Evolutionary conservation across 2,113 vertebrate species (phyloP), one percentile per base, ranked within the genome.

Genomic region (Brachyhypopomus occidentalis): DNA sequence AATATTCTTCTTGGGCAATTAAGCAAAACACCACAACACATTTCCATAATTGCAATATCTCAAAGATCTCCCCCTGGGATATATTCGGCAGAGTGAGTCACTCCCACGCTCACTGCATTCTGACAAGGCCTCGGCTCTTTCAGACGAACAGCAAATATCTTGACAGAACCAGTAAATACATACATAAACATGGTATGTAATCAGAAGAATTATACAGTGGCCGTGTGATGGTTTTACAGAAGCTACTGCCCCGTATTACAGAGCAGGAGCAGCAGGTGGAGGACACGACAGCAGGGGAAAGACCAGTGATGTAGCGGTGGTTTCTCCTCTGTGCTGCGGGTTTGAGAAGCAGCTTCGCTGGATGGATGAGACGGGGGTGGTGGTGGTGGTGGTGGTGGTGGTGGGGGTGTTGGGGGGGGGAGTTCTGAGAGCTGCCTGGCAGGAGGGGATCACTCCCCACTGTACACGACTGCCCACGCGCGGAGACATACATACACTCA

Each of bases 401-500:
- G n/a, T n/a, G n/a, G n/a, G n/a, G n/a, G n/a, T n/a, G n/a, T n/a
- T n/a, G n/a, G n/a, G n/a, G n/a, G n/a, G n/a, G 74, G 75, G 86
- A 81, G 78, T 87, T 88, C 77, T 69, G 78, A 77, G 72, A 80
- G 75, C 78, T 77, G 56, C 71, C 84, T 81, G 73, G 8, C 58
- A 86, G 64, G 77, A 83, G 82, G 83, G 87, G 80, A 66, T 86
- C 76, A 71, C 30, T 64, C 22, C 88, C 79, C 78, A 66, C 79
- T 74, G 56, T 69, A 79, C 60, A 82, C 70, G 58, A 60, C 58
- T 72, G 77, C 55, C 41, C 19, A 63, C 58, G 72, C 63, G 62
- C 63, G 41, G 9, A 60, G 71, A 63, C 52, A 66, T 30, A 12
- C 72, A 20, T 11, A 36, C 34, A 38, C 30, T 67, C 20, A 48